These are phyloP conservation scores for Kryptolebias marmoratus DNA, from an alignment of 2,113 vertebrate genomes.

Conservation along the genomic window DNA sequence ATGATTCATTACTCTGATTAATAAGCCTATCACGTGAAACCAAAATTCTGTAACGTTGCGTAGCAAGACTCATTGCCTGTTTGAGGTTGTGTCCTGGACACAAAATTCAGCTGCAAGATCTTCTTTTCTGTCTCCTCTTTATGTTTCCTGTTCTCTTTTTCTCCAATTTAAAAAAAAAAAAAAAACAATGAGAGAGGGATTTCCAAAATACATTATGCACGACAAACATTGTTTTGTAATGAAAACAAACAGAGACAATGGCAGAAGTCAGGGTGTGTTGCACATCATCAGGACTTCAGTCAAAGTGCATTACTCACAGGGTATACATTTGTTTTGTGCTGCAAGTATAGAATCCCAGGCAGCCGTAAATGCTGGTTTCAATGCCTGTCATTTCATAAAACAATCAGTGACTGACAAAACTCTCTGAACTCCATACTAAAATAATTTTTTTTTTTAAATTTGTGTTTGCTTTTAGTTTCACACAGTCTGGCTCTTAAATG, in stretches of 20 bases:
- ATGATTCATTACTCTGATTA: constrained; percentile 79
- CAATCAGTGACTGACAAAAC: constrained; percentile 15
- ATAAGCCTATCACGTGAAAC: constrained; percentile 72
- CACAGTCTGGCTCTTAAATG: constrained; percentile 39
- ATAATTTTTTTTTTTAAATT: constrained; percentile 23
- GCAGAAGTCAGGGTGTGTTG: constrained; percentile 42
- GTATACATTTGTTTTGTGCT: constrained; percentile 58
- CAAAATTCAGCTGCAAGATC: constrained; percentile 61
- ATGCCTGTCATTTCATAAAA: constrained; percentile 32
- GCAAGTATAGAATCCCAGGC: constrained; percentile 42
- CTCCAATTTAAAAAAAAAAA: constrained; percentile 41
- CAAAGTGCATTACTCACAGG: constrained; percentile 59
- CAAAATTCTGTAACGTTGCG: constrained; percentile 60
- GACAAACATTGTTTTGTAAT: constrained; percentile 67
- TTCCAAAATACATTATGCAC: constrained; percentile 70
- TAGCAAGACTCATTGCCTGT: constrained; percentile 63
- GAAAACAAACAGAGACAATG: constrained; percentile 69
- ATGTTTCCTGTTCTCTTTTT: constrained; percentile 7
- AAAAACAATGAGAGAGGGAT: constrained; percentile 67
- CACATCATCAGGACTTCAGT: constrained; percentile 53
- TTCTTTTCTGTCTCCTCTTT: constrained; percentile 7
- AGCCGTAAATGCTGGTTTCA: constrained; percentile 31
- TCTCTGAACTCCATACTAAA: constrained; percentile 24
- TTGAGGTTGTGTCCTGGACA: constrained; percentile 49
- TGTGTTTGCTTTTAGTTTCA: constrained; percentile 43